phyloP scores from a whole-genome alignment of 2,888 invertebrate species.

The Oxytorus armatus region DNA sequence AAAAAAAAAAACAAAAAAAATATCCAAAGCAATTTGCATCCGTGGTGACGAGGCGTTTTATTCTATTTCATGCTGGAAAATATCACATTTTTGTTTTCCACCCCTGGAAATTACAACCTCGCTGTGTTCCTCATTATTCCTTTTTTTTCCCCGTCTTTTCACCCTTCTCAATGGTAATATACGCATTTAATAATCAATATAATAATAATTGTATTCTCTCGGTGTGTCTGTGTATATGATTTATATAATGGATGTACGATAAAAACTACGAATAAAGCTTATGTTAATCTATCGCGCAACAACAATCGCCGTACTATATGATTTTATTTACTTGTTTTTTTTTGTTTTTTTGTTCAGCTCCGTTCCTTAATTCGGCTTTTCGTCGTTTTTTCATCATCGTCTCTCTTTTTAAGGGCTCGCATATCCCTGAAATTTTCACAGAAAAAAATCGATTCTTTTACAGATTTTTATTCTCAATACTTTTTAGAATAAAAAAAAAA shows the following conservation, averaged over 20 bases:
- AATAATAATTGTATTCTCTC: conserved; percentile 68
- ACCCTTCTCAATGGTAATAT: conserved; percentile 70
- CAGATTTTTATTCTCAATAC: too few species aligned
- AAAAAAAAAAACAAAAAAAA: conserved; percentile 47
- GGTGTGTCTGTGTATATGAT: conserved; percentile 75
- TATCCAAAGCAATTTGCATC: conserved; percentile 31
- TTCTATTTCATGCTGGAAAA: conserved; percentile 65
- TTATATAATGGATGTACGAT: conserved; percentile 76
- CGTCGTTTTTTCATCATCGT: too few species aligned
- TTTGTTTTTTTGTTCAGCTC: conserved; percentile 17
- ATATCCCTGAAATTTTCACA: too few species aligned
- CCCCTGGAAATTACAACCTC: conserved; percentile 73
- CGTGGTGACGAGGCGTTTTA: conserved; percentile 55
- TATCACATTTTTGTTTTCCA: conserved; percentile 56
- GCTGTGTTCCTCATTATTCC: conserved; percentile 60
- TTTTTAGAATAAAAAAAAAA: too few species aligned
- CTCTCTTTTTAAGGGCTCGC: too few species aligned
- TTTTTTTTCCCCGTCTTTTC: conserved; percentile 27
- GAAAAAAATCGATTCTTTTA: too few species aligned
- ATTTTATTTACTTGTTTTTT: conserved; percentile 11
- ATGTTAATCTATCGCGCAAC: conserved; percentile 71
- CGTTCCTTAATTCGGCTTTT: too few species aligned
- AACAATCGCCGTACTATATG: conserved; percentile 52
- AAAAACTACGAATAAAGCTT: conserved; percentile 78
- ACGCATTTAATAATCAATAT: conserved; percentile 62